A percentile compares a stretch with the other conserved stretches of the same genome.
Evolutionary conservation across 2,113 vertebrate genomes (phyloP).

Genomic region (Syrrhaptes paradoxus): DNA sequence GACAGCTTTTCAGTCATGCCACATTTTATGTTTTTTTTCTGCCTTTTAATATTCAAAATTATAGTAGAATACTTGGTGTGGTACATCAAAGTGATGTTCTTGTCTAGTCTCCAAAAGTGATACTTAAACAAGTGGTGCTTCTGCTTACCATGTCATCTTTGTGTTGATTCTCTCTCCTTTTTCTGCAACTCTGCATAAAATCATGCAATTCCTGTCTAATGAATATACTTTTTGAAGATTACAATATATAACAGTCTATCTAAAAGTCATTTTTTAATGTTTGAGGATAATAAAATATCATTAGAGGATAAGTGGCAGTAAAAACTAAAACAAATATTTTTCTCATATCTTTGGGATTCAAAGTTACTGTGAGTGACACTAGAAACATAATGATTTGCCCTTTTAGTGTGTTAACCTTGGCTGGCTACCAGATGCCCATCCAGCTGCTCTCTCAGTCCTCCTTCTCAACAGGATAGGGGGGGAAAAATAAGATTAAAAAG

Average conservation of each 20-base stretch:
- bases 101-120: background rate
- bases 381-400: background rate
- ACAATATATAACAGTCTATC: background rate
- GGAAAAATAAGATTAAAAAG: background rate
- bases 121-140: background rate
- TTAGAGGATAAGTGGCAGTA: background rate
- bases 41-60: background rate
- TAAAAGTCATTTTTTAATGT: background rate
- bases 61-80: background rate
- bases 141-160: background rate
- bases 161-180: background rate
- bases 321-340: background rate
- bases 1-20: background rate
- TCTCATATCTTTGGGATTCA: background rate
- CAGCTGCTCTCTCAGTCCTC: background rate
- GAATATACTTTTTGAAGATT: background rate
- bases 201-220: background rate
- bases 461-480: background rate
- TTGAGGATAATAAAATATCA: background rate
- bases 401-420: background rate
- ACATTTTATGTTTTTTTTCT: background rate
- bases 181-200: slow-evolving; percentile 1
- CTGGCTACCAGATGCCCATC: background rate
- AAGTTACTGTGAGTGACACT: background rate
- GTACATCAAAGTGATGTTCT: slow-evolving; percentile 8